Evolutionary conservation across 1,140 invertebrate genomes (phyloP).

Genomic region (Tetraneura akinire): DNA sequence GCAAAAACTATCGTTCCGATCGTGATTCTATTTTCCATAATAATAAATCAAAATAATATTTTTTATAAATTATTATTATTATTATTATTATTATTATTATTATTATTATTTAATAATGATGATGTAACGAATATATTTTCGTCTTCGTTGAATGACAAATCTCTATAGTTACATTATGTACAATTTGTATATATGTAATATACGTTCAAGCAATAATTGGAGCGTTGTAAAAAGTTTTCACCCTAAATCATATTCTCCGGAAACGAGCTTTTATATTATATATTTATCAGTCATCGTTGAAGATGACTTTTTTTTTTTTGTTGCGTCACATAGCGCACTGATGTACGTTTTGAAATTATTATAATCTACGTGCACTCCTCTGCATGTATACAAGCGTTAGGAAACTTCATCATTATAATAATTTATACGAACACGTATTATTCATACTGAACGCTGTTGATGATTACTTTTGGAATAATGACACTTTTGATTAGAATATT

Average conservation of each 20-base stretch:
- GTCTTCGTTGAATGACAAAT: neutral
- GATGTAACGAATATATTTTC: neutral
- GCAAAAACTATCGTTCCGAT: neutral
- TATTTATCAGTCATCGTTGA: neutral
- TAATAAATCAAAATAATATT: too few relatives aligned
- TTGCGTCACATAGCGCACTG: too few relatives aligned
- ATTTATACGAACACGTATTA: neutral
- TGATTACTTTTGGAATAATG: too few relatives aligned
- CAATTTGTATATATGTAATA: too few relatives aligned
- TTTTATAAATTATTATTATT: too few relatives aligned
- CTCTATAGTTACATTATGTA: too few relatives aligned
- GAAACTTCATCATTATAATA: neutral
- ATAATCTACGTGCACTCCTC: neutral
- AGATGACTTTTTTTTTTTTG: neutral
- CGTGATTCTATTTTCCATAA: neutral
- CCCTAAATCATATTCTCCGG: neutral
- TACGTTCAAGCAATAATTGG: neutral
- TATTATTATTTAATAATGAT: neutral
- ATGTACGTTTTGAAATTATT: neutral
- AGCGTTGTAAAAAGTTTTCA: conserved; percentile 23
- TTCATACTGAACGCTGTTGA: too few relatives aligned
- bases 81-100: too few relatives aligned
- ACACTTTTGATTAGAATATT: too few relatives aligned
- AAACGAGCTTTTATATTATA: neutral
- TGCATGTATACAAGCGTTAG: too few relatives aligned